Evolutionary conservation across 92 coral and sea anemone species (phyloP).

Genomic region (Actinostola sp.): DNA sequence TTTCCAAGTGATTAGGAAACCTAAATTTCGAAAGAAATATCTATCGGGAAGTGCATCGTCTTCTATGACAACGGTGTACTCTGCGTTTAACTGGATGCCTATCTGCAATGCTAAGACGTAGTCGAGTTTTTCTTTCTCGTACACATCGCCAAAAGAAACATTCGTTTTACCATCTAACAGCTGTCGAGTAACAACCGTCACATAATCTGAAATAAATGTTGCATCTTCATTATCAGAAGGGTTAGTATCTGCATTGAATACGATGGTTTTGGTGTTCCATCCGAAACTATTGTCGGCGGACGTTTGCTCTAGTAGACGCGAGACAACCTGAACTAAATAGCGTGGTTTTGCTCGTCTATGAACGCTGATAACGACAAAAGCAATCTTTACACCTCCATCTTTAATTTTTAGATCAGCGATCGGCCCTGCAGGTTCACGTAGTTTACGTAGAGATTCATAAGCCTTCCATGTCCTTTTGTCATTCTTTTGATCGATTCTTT

Average conservation of each 20-base stretch:
- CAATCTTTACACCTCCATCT: constrained; percentile 49
- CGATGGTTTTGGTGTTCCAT: constrained; percentile 34
- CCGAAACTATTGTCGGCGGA: constrained; percentile 23
- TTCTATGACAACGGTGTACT: constrained; percentile 69
- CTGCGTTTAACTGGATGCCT: constrained; percentile 55
- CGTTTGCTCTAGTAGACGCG: constrained; percentile 70
- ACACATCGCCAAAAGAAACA: constrained; percentile 11
- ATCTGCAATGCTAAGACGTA: constrained; percentile 62
- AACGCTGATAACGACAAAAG: constrained; percentile 69
- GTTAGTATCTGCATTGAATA: constrained; percentile 66
- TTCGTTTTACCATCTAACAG: background rate
- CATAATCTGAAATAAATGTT: constrained; percentile 44
- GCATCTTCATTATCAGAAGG: constrained; percentile 75
- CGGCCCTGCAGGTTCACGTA: background rate
- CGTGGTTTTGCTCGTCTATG: constrained; percentile 63
- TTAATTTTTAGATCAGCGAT: background rate
- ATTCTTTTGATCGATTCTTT: constrained; percentile 55
- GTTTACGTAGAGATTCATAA: background rate
- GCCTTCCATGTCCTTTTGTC: constrained; percentile 62
- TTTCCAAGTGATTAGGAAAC: constrained; percentile 57
- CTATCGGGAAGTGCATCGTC: constrained; percentile 82
- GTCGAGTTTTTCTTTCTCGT: constrained; percentile 77
- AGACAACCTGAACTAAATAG: constrained; percentile 72
- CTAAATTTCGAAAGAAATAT: constrained; percentile 52
- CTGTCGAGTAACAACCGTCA: constrained; percentile 51